phyloP scores from a whole-genome alignment of 1,140 invertebrate species.

The Cyclina sinensis region DNA sequence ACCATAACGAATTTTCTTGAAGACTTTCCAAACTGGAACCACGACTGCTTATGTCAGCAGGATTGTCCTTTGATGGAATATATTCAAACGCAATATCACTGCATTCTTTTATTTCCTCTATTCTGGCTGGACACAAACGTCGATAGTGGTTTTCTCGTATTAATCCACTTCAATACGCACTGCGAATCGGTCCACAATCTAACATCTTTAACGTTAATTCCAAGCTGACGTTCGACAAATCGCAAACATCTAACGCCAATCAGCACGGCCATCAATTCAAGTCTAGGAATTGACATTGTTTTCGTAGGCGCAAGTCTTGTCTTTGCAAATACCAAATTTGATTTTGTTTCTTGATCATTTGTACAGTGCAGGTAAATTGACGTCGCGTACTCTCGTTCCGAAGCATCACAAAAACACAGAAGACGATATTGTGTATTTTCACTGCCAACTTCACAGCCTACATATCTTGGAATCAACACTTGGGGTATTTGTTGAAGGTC shows the following conservation, averaged over 20 bases:
- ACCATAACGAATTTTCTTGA: not conserved
- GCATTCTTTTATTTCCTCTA: not conserved
- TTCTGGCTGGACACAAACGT: constrained; percentile 27
- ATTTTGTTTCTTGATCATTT: too few species aligned
- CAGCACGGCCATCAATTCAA: not conserved
- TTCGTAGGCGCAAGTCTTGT: constrained; percentile 13
- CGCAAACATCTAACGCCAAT: constrained; percentile 20
- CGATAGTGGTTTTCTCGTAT: not conserved
- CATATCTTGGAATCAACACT: not conserved
- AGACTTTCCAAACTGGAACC: not conserved
- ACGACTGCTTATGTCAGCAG: constrained; percentile 10
- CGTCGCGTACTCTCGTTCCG: not conserved
- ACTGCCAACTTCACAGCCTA: not conserved
- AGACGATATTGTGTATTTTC: not conserved
- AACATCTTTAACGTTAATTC: not conserved
- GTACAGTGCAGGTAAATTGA: not conserved
- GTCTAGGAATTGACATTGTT: not conserved
- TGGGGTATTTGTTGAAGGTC: not conserved
- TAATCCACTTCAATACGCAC: constrained; percentile 8
- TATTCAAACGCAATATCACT: not conserved
- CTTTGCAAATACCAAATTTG: constrained; percentile 1
- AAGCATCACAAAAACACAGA: constrained; percentile 41
- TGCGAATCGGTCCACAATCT: not conserved
- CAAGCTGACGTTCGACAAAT: constrained; percentile 28
- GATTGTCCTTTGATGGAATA: constrained; percentile 16